These are phyloP conservation scores for Brotula barbata DNA, from an alignment of 2,797 vertebrate species.

Conservation along the genomic window DNA sequence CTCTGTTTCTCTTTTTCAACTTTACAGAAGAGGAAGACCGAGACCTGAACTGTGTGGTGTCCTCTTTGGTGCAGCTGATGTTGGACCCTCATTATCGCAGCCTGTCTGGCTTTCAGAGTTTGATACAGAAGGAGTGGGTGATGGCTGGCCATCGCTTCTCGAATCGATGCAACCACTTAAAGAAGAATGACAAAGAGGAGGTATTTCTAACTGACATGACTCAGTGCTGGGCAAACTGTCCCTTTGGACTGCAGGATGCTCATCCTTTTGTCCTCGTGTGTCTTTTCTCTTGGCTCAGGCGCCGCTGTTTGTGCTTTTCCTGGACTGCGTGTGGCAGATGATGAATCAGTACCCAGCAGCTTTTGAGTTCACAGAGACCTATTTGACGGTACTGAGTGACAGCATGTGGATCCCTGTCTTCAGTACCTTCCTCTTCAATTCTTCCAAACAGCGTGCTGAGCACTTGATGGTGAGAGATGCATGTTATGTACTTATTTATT, in stretches of 20 bases:
- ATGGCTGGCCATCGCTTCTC: constrained; percentile 95
- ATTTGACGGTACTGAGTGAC: constrained; percentile 88
- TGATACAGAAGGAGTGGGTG: constrained; percentile 99
- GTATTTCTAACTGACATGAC: constrained; percentile 75
- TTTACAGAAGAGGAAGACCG: constrained; percentile 91
- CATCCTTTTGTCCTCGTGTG: background rate
- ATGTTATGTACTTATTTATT: background rate
- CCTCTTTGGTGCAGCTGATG: constrained; percentile 94
- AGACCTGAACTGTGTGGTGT: constrained; percentile 90
- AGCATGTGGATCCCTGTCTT: constrained; percentile 92
- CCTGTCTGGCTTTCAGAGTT: constrained; percentile 90
- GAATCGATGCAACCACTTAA: constrained; percentile 95
- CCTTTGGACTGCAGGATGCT: too few species aligned
- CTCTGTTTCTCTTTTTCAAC: constrained; percentile 24
- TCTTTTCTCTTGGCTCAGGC: constrained; percentile 73
- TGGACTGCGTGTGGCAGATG: constrained; percentile 97
- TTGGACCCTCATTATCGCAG: constrained; percentile 93
- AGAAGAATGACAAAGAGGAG: constrained; percentile 91
- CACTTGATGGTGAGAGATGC: constrained; percentile 84
- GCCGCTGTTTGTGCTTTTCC: constrained; percentile 92
- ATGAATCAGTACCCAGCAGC: constrained; percentile 91
- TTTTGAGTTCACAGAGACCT: constrained; percentile 94
- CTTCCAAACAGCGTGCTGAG: constrained; percentile 86
- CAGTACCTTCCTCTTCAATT: constrained; percentile 96
- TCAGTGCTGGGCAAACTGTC: too few species aligned